phyloP scores from a whole-genome alignment of 2,797 vertebrate genomes.

The Austrolebias charrua region DNA sequence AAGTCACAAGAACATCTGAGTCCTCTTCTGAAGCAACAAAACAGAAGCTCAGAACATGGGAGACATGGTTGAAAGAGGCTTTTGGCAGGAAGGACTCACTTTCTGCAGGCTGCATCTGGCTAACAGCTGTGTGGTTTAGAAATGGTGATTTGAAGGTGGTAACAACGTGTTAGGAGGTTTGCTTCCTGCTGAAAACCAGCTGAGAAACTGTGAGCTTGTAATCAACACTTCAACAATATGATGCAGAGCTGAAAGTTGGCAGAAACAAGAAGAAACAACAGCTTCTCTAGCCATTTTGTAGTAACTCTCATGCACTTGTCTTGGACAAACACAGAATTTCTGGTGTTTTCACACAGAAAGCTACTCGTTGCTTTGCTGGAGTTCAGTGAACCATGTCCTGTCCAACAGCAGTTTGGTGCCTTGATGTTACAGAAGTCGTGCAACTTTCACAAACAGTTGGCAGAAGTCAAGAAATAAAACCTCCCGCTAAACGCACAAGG shows the following conservation, averaged over 20 bases:
- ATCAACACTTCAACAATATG: neutral
- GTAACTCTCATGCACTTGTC: too few relatives aligned
- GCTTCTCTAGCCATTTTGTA: too few relatives aligned
- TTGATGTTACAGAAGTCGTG: neutral
- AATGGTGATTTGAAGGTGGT: constrained; percentile 14
- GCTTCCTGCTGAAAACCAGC: constrained; percentile 5
- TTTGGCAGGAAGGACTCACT: constrained; percentile 7
- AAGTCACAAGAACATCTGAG: constrained; percentile 40
- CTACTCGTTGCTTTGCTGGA: neutral
- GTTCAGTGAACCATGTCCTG: constrained; percentile 2
- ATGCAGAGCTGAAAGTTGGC: neutral
- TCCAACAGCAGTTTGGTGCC: neutral
- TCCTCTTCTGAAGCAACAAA: constrained; percentile 30
- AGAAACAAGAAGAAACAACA: too few relatives aligned
- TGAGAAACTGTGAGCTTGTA: neutral
- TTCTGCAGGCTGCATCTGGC: constrained; percentile 12
- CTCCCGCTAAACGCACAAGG: too few relatives aligned
- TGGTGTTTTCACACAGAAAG: neutral
- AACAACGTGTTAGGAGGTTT: constrained; percentile 1
- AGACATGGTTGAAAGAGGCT: constrained; percentile 45
- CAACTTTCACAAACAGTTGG: too few relatives aligned
- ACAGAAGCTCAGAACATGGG: constrained; percentile 15
- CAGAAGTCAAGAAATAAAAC: too few relatives aligned
- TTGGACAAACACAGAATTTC: neutral
- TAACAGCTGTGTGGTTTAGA: neutral